A percentile compares a stretch with the other conserved stretches of the same genome.
These are phyloP conservation scores for Eledone cirrhosa DNA, from an alignment of 2,888 invertebrate genomes.

Conservation along the genomic window DNA sequence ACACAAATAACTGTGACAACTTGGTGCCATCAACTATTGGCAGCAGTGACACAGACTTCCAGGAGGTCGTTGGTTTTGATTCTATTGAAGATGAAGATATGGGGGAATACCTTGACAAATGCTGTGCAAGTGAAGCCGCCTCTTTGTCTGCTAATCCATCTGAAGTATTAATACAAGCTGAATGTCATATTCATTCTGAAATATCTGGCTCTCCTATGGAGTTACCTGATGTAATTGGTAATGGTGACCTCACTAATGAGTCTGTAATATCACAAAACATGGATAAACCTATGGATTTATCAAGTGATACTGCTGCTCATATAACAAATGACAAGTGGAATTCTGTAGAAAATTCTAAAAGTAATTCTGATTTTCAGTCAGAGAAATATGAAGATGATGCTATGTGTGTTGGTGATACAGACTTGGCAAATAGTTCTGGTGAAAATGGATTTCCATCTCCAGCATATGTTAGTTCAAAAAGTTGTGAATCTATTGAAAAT, in stretches of 20 bases:
- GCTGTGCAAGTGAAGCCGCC: not conserved
- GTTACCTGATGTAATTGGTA: slow-evolving; percentile 2
- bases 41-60: slow-evolving; percentile 31
- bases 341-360: no score
- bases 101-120: slow-evolving; percentile 45
- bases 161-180: not conserved
- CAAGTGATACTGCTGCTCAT: not conserved
- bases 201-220: slow-evolving; percentile 11
- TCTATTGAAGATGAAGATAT: slow-evolving; percentile 42
- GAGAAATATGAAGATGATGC: not conserved
- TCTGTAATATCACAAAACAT: not conserved
- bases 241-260: not conserved
- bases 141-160: not conserved
- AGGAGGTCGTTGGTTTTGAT: slow-evolving; percentile 33
- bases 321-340: not conserved
- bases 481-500: slow-evolving; percentile 19
- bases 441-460: slow-evolving; percentile 5
- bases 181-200: slow-evolving; percentile 1
- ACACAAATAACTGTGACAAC: slow-evolving; percentile 12
- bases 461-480: not conserved
- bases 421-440: not conserved
- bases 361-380: no score
- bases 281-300: slow-evolving; percentile 15
- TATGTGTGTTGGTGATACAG: not conserved
- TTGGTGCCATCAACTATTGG: slow-evolving; percentile 22